A percentile compares a stretch with the other conserved stretches of the same genome.
phyloP scores from a whole-genome alignment of 2,888 invertebrate genomes.

The Pedicia rivosa region DNA sequence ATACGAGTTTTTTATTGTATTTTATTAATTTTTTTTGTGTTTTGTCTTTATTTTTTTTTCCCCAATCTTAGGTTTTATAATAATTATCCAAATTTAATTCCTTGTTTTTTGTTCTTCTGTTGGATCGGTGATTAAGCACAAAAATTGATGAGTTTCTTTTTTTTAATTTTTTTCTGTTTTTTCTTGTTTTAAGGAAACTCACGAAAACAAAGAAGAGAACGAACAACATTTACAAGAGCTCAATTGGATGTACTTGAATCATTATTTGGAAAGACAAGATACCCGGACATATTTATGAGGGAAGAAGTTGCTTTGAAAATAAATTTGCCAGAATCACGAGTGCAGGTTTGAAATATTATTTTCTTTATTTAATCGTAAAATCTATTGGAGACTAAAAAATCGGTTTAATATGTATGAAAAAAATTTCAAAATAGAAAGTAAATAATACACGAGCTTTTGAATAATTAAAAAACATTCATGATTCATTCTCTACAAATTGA shows the following conservation, averaged over 20 bases:
- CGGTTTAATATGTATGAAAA: not conserved
- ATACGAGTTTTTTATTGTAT: too few species aligned
- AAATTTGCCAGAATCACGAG: constrained; percentile 88
- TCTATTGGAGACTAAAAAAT: constrained; percentile 18
- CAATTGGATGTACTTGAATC: constrained; percentile 86
- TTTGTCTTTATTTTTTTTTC: too few species aligned
- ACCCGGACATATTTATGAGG: constrained; percentile 96
- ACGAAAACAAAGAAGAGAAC: constrained; percentile 81
- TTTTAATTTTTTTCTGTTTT: too few species aligned
- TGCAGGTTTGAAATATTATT: constrained; percentile 54
- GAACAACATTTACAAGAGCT: constrained; percentile 89
- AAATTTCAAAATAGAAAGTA: not conserved
- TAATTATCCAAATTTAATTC: not conserved
- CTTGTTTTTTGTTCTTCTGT: constrained; percentile 9
- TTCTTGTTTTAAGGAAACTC: constrained; percentile 45
- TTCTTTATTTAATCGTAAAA: not conserved
- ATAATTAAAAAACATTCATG: too few species aligned
- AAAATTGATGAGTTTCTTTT: constrained; percentile 11
- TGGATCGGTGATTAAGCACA: not conserved
- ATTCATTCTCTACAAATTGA: too few species aligned
- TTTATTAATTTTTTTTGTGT: too few species aligned
- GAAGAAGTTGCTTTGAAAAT: constrained; percentile 95
- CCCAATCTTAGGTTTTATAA: too few species aligned
- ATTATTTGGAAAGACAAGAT: constrained; percentile 82
- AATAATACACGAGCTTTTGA: constrained; percentile 10